Evolutionary conservation across 2,113 vertebrate species (phyloP).

Genomic region (Hyla sarda): DNA sequence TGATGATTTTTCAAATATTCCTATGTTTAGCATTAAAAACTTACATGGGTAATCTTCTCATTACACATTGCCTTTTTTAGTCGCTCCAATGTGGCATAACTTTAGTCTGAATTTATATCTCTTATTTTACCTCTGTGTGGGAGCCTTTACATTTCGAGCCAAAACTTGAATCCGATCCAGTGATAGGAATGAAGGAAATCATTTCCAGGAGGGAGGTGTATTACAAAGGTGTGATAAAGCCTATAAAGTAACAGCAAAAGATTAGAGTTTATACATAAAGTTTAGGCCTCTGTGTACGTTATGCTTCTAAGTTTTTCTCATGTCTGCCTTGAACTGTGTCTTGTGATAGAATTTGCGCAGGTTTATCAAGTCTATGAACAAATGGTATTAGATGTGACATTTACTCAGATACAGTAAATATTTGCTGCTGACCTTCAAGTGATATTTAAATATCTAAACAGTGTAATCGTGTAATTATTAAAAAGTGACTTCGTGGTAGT

Average conservation of each 20-base stretch:
- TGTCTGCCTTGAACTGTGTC: not conserved
- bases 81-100: too few relatives aligned
- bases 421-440: slow-evolving; percentile 16
- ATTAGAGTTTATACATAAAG: too few relatives aligned
- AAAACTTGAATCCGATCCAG: not conserved
- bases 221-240: not conserved
- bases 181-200: not conserved
- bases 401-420: not conserved
- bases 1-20: too few relatives aligned
- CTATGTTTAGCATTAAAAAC: too few relatives aligned
- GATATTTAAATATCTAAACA: slow-evolving; percentile 20
- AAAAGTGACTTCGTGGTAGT: not conserved
- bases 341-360: not conserved
- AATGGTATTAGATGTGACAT: not conserved
- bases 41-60: too few relatives aligned
- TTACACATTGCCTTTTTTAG: too few relatives aligned
- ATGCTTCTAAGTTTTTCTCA: too few relatives aligned
- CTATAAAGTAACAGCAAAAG: too few relatives aligned
- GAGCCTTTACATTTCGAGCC: too few relatives aligned
- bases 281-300: too few relatives aligned
- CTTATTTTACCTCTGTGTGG: too few relatives aligned
- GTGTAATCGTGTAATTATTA: not conserved
- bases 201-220: not conserved
- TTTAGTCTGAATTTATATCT: too few relatives aligned
- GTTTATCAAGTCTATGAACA: not conserved